Percentiles rank a stretch among this genome's conserved stretches.
Evolutionary conservation across 2,888 invertebrate genomes (phyloP).

Genomic region (Mechanitis mazaeus): DNA sequence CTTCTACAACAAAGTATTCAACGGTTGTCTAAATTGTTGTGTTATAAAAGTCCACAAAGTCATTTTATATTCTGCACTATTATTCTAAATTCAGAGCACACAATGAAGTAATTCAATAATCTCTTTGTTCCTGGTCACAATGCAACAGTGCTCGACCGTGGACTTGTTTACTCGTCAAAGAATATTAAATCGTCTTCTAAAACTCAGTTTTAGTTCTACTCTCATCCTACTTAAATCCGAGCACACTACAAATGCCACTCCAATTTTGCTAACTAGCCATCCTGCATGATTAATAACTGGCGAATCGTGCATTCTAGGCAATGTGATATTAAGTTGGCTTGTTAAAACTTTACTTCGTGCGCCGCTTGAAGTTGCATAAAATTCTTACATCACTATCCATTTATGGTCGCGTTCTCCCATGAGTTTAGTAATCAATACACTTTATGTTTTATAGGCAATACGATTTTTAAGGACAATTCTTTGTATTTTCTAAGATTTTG

Average conservation of each 20-base stretch:
- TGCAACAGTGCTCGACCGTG: slow-evolving; percentile 29
- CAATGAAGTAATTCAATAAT: slow-evolving; percentile 37
- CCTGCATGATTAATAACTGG: slow-evolving; percentile 73
- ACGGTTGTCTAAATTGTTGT: slow-evolving; percentile 7
- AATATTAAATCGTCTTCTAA: slow-evolving; percentile 40
- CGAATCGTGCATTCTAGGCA: slow-evolving; percentile 69
- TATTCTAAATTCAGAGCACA: slow-evolving; percentile 33
- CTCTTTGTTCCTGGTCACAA: slow-evolving; percentile 35
- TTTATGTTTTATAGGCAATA: neutral
- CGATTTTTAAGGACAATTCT: too few species aligned
- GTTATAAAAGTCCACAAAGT: slow-evolving; percentile 18
- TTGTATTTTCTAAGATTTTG: too few species aligned
- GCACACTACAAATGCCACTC: slow-evolving; percentile 49
- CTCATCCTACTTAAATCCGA: slow-evolving; percentile 39
- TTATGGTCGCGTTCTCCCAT: neutral
- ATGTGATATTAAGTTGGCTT: slow-evolving; percentile 77
- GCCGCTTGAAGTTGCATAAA: slow-evolving; percentile 58
- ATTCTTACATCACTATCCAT: slow-evolving; percentile 41
- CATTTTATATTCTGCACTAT: slow-evolving; percentile 32
- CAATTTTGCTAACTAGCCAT: slow-evolving; percentile 70
- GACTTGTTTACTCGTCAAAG: slow-evolving; percentile 39
- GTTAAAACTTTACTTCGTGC: slow-evolving; percentile 72
- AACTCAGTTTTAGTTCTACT: slow-evolving; percentile 31
- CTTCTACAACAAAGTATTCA: neutral
- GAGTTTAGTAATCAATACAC: neutral